These are phyloP conservation scores for Sebastolobus alascanus DNA, from an alignment of 2,797 vertebrate genomes.

Conservation along the genomic window DNA sequence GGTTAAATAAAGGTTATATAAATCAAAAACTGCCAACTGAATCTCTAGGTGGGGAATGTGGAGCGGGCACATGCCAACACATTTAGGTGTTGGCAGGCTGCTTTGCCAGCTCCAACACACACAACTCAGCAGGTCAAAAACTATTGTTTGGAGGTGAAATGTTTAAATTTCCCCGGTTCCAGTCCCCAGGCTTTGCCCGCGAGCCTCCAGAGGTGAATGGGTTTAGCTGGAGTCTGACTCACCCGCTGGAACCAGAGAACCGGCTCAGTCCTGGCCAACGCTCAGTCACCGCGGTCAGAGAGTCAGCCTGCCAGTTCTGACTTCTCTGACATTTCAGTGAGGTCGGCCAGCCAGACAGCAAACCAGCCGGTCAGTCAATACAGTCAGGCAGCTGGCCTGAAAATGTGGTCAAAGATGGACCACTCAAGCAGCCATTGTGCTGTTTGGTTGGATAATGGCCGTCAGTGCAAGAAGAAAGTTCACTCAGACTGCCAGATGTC, in stretches of 20 bases:
- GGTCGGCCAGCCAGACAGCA: conserved; percentile 60
- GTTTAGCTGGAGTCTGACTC: conserved; percentile 69
- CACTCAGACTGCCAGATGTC: conserved; percentile 29
- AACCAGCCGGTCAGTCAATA: conserved; percentile 42
- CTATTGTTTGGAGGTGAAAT: conserved; percentile 59
- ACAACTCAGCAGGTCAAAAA: conserved; percentile 45
- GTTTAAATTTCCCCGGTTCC: conserved; percentile 55
- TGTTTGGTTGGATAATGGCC: conserved; percentile 32
- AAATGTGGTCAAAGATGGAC: conserved; percentile 42
- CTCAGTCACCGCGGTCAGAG: conserved; percentile 64
- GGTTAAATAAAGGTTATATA: conserved; percentile 56
- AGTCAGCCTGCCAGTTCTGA: conserved; percentile 45
- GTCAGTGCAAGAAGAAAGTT: conserved; percentile 25
- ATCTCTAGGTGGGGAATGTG: conserved; percentile 35
- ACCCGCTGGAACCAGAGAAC: conserved; percentile 60
- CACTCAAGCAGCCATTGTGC: conserved; percentile 27
- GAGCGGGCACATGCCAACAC: conserved; percentile 35
- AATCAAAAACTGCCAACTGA: conserved; percentile 36
- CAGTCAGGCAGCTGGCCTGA: conserved; percentile 31
- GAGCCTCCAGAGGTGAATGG: conserved; percentile 61
- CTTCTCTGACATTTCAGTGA: conserved; percentile 49
- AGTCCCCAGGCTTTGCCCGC: conserved; percentile 28
- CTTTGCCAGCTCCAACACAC: conserved; percentile 26
- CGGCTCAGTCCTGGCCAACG: conserved; percentile 33
- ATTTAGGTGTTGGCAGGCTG: conserved; percentile 45